Conservation (phyloP, 2,797 vertebrate species). For the Microtus californicus region DNA sequence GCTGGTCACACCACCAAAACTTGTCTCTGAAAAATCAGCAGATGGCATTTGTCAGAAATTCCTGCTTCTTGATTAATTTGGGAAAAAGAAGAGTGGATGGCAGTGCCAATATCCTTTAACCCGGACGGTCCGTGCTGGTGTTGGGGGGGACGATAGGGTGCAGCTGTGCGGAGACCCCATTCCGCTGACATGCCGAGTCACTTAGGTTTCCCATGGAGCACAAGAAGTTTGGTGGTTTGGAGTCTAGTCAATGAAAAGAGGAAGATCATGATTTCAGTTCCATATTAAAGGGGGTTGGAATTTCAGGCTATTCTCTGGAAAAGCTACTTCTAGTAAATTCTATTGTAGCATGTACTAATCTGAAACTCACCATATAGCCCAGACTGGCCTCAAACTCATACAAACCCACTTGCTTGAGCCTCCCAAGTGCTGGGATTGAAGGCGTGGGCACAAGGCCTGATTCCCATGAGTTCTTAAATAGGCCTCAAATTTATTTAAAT, state of each 20-base stretch:
- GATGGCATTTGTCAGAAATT: conserved; percentile 90
- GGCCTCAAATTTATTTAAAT: not conserved
- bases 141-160: not conserved
- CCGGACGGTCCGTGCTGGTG: not conserved
- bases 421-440: not conserved
- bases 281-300: not conserved
- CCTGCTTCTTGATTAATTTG: conserved; percentile 86
- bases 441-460: not conserved
- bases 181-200: not conserved
- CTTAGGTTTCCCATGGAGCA: conserved; percentile 31
- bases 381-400: not conserved
- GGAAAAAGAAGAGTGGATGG: conserved; percentile 70
- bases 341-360: not conserved
- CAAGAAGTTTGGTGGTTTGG: conserved; percentile 22
- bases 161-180: not conserved
- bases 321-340: not conserved
- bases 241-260: conserved; percentile 1
- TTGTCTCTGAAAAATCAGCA: conserved; percentile 87
- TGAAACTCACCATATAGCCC: not conserved
- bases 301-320: not conserved
- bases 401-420: not conserved
- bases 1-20: conserved; percentile 87
- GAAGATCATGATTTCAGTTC: conserved; percentile 12
- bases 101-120: conserved; percentile 73
- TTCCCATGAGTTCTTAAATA: not conserved